These are phyloP conservation scores for Nomada ferruginata DNA, from an alignment of 2,888 invertebrate genomes.

Conservation along the genomic window DNA sequence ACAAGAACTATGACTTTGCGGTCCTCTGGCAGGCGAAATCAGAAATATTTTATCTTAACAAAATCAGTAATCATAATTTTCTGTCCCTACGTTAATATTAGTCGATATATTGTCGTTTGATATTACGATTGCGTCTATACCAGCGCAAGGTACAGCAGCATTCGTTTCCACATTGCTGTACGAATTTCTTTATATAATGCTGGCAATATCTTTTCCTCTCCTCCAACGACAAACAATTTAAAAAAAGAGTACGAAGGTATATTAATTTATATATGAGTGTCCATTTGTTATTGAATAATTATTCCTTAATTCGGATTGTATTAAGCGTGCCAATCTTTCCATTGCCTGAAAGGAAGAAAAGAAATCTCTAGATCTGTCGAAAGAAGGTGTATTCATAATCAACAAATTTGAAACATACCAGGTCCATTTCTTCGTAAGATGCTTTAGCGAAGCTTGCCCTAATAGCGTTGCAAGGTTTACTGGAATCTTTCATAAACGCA, in stretches of 20 bases:
- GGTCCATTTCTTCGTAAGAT: slow-evolving; percentile 87
- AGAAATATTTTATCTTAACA: not conserved
- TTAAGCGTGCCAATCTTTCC: slow-evolving; percentile 86
- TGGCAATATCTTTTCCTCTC: not conserved
- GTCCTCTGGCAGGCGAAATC: slow-evolving; percentile 4
- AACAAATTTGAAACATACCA: slow-evolving; percentile 77
- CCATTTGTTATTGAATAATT: slow-evolving; percentile 70
- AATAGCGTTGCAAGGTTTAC: slow-evolving; percentile 88
- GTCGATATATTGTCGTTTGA: slow-evolving; percentile 14
- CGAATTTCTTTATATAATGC: not conserved
- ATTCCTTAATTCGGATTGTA: slow-evolving; percentile 86
- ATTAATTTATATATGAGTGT: slow-evolving; percentile 51
- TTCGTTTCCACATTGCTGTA: not conserved
- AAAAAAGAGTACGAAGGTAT: not conserved
- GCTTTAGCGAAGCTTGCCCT: slow-evolving; percentile 90
- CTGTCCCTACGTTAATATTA: not conserved
- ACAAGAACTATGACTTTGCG: slow-evolving; percentile 10
- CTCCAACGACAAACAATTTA: not conserved
- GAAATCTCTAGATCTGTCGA: not conserved
- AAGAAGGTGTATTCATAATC: not conserved
- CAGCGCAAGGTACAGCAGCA: slow-evolving; percentile 11
- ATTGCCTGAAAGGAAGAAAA: slow-evolving; percentile 84
- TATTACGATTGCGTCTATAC: not conserved
- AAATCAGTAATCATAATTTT: not conserved
- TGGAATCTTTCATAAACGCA: slow-evolving; percentile 88